Evolutionary conservation across 1,140 invertebrate genomes (phyloP), one percentile per base, ranked within the genome.

Genomic region (Cotesia glomerata): DNA sequence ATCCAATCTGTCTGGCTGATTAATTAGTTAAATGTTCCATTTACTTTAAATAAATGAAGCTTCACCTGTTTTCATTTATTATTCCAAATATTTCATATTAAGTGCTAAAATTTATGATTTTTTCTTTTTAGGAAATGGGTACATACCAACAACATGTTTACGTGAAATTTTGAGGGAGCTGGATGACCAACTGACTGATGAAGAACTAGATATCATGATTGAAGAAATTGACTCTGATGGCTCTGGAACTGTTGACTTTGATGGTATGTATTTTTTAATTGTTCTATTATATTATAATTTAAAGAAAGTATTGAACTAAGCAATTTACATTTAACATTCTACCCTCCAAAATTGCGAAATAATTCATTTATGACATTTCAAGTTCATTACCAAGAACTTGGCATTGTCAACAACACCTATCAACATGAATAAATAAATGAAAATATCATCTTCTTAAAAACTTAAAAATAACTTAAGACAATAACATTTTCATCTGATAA

Each of bases 151-250:
- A 35, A 93, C 94, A 36, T 95, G 95, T 83, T 88, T 98, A 73
- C 91, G 93, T 75, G 96, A 98, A 88, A 98, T 98, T 81, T 88
- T 98, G 11, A 90, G 94, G 58, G 96, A 97, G 84, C 86, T 98
- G 72, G 96, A 98, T 80, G 95, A 97, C 81, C 95, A 97, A 84
- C 89, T 98, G 58, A 97, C 95, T 49, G 92, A 97, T 72, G 92
- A 95, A 71, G 96, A 98, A 85, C 89, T 98, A 75, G 95, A 98
- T 80, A 94, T 95, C 83, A 97, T 98, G 91, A 98, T 98, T 83
- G 95, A 96, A 81, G 97, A 98, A 90, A 98, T 98, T 81, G 97
- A 98, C 86, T 95, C 95, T 69, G 96, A 98, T 86, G 95, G 95
- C 76, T 97, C 95, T 69, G 93, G 93, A 75, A 95, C 93, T 52